Percentiles rank a stretch among this genome's conserved stretches.
phyloP scores from a whole-genome alignment of 2,888 invertebrate genomes.

The Mesorhabditis spiculigera region DNA sequence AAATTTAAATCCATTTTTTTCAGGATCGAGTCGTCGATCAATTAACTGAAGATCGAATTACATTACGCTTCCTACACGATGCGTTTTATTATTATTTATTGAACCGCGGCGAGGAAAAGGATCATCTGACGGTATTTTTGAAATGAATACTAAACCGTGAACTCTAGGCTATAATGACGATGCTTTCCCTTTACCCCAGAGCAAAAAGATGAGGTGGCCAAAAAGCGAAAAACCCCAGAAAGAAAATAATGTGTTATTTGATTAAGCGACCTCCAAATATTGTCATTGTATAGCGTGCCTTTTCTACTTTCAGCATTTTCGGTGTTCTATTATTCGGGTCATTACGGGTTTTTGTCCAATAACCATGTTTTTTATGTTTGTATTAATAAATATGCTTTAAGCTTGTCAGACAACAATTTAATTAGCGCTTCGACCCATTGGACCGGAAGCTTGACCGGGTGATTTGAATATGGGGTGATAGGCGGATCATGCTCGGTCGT shows the following conservation, averaged over 20 bases:
- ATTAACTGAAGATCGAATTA: conserved; percentile 77
- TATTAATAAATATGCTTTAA: not conserved
- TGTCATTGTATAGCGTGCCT: not conserved
- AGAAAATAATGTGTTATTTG: not conserved
- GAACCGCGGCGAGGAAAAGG: conserved; percentile 76
- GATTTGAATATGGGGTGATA: not conserved
- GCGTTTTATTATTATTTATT: conserved; percentile 87
- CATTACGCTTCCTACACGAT: conserved; percentile 84
- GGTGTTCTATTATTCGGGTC: not conserved
- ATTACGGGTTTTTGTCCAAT: not conserved
- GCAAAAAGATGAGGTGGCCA: conserved; percentile 51
- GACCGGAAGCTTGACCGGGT: not conserved
- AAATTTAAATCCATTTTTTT: conserved; percentile 11
- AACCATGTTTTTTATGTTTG: not conserved
- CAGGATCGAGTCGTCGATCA: conserved; percentile 38
- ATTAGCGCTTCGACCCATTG: no score
- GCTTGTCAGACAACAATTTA: not conserved
- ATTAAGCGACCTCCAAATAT: no score
- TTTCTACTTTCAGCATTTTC: not conserved
- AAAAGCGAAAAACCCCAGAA: conserved; percentile 5
- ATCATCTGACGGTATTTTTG: conserved; percentile 69
- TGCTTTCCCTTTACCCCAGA: conserved; percentile 65
- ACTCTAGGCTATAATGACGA: conserved; percentile 79
- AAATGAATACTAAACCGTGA: not conserved
- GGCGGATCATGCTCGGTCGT: not conserved